These are phyloP conservation scores for Strix occidentalis DNA, from an alignment of 2,797 vertebrate species.

Conservation along the genomic window DNA sequence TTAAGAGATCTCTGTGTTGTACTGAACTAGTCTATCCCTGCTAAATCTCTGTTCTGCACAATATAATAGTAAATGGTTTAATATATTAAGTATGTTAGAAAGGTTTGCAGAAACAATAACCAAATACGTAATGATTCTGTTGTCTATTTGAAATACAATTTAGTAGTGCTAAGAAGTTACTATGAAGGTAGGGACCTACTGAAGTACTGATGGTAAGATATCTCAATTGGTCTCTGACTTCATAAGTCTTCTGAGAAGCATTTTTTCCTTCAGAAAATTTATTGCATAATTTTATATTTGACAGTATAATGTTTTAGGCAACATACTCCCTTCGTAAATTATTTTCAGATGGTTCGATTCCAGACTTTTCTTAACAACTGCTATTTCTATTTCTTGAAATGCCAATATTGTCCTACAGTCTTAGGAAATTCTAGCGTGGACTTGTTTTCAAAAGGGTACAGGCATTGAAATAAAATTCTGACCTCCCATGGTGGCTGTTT, in stretches of 20 bases:
- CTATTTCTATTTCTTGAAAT: not conserved
- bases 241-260: not conserved
- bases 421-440: not conserved
- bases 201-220: not conserved
- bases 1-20: not conserved
- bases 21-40: not conserved
- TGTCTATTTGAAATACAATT: not conserved
- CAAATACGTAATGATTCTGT: not conserved
- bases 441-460: not conserved
- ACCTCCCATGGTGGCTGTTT: not conserved
- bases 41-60: not conserved
- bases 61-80: not conserved
- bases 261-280: not conserved
- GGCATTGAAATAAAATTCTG: not conserved
- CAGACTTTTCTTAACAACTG: not conserved
- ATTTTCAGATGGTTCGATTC: not conserved
- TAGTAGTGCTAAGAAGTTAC: not conserved
- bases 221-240: not conserved
- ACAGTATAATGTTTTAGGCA: not conserved
- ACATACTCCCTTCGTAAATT: not conserved
- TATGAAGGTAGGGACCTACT: not conserved
- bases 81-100: not conserved
- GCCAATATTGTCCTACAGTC: not conserved
- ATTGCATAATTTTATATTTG: not conserved
- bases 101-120: not conserved